Evolutionary conservation across 2,888 invertebrate genomes (phyloP), one percentile per base, ranked within the genome.

Genomic region (Luffia ferchaultella): DNA sequence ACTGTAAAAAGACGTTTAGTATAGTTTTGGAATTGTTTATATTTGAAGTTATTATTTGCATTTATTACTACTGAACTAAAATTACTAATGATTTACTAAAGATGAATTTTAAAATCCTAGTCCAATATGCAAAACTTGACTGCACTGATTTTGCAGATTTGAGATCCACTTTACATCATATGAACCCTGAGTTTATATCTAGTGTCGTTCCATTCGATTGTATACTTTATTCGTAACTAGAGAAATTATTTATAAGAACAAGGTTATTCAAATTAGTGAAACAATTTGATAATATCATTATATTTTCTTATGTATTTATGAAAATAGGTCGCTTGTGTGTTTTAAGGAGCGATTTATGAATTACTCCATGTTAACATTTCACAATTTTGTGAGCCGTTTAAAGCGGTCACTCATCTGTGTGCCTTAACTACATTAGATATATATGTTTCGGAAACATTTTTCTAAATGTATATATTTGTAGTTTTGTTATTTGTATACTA

Each of bases 291-390:
- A 66, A 66, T 65, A 70, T 72, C 76, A 74, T 64, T 77, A 76
- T 82, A 82, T 82, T 80, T 83, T 80, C 77, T 71, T 82, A 82
- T 73, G 75, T 83, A 80, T 83, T 82, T 82, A 82, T 82, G 75
- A 66, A 69, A 67, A 64, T 79, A 79, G 76, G 70, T 70, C 65
- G 77, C 76, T 76, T 78, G 77, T 76, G 79, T 79, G 79, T 80
- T 74, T 76, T 30, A 30, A 30, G 12, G 30, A 30, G 12, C 12
- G 12, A 30, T 76, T 73, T 71, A 76, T 73, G 70, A 73, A 69
- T 65, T 64, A 70, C 61, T 72, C 68, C 68, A 72, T 64, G 56
- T 61, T 76, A 73, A 74, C 66, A 71, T 72, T 68, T 68, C 65
- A 64, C 73, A 69, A 71, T 30, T 12, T 30, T 30, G 30, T 30